A percentile compares a stretch with the other conserved stretches of the same genome.
Evolutionary conservation across 37 sponge, comb jelly and placozoan species (phyloP).

Genomic region (Beroe forskalii): DNA sequence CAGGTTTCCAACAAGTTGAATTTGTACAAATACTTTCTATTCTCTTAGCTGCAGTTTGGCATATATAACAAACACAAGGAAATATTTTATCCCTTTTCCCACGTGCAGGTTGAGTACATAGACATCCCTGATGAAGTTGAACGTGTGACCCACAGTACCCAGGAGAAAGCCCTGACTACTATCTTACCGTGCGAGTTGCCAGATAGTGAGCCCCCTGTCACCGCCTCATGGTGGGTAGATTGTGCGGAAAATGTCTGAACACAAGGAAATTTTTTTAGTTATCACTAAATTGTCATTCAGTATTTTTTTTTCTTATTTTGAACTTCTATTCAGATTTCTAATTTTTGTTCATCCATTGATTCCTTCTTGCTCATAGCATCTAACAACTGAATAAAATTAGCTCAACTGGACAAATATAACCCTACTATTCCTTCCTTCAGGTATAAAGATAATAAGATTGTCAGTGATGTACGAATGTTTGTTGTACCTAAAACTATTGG

Average conservation of each 20-base stretch:
- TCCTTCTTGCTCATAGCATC: no score
- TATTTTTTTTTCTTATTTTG: no score
- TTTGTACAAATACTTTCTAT: no score
- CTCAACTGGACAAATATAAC: no score
- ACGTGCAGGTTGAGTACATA: background rate
- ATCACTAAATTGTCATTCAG: background rate
- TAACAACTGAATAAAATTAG: no score
- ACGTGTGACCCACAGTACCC: background rate
- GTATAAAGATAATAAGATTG: background rate
- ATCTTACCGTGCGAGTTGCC: constrained; percentile 2
- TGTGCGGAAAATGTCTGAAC: background rate
- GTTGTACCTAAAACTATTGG: constrained; percentile 18
- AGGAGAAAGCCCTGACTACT: background rate
- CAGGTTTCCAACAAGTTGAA: no score
- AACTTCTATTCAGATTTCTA: no score
- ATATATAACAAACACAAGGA: no score
- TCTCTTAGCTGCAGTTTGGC: no score
- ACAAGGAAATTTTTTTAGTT: background rate
- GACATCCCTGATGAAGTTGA: background rate
- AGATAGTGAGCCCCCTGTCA: constrained; percentile 1
- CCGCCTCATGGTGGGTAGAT: background rate
- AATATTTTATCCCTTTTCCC: no score
- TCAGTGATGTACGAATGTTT: background rate
- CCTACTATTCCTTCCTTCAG: background rate
- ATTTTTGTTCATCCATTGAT: no score